Evolutionary conservation across 2,888 invertebrate genomes (phyloP), one percentile per base, ranked within the genome.

Genomic region (Agonopterix heracliana): DNA sequence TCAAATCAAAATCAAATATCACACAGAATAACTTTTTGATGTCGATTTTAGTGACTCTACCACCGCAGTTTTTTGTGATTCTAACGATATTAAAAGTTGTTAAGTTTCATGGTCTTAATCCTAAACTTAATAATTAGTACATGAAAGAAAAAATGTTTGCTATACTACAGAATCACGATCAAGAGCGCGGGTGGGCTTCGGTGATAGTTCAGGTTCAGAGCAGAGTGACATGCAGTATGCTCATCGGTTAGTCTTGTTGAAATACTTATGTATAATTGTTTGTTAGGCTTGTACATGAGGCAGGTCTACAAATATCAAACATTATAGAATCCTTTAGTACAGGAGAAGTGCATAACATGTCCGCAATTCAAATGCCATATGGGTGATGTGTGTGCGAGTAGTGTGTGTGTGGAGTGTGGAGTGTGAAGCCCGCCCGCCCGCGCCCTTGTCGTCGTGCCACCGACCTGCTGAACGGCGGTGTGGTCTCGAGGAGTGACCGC

Each of bases 401-500:
- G 59, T 64, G 54, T 56, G 55, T 62, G 57, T 61, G 52, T 62
- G n/a, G n/a, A n/a, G 64, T 64, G 57, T 61, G 57, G 34, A 45
- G 47, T 51, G 57, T 60, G 55, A 73, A 74, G 75, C 82, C 83
- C 81, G 83, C 85, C 82, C 85, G 79, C 85, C 79, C 82, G 80
- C 77, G 57, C 58, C 13, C 46, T 38, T 44, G 26, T 36, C 50
- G 54, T 60, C 65, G 69, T 63, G 50, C 63, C 74, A 90, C 91
- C 90, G 90, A 96, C 96, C 95, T 95, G 96, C 90, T 95, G 96
- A 68, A 96, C 92, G 77, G 95, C 93, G 74, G 95, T 94, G 89
- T 96, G 96, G 86, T 96, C 96, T 70, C 96, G 90, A 57, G 97
- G 96, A 54, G 97, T 97, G 78, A 96, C 96, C 63, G 96, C 95